phyloP scores from a whole-genome alignment of 2,113 vertebrate species.

The Paralichthys olivaceus region DNA sequence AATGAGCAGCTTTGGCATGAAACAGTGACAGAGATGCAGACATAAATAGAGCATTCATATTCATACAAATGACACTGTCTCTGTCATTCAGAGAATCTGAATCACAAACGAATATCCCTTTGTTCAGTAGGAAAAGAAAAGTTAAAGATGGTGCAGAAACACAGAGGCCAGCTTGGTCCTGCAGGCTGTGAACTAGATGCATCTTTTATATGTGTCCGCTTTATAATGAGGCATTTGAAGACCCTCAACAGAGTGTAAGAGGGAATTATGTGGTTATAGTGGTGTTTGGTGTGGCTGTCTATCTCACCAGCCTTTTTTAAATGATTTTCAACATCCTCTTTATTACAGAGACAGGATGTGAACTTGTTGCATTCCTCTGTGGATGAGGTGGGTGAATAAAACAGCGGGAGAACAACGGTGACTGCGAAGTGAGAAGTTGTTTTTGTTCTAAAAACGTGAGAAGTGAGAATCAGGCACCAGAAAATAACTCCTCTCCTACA shows the following conservation, averaged over 20 bases:
- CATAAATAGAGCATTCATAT: not conserved
- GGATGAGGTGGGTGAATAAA: conserved; percentile 5
- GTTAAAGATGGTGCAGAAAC: not conserved
- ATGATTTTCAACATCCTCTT: not conserved
- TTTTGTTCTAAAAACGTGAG: not conserved
- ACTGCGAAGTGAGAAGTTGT: conserved; percentile 23
- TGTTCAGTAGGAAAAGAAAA: too few relatives aligned
- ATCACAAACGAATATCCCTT: too few relatives aligned
- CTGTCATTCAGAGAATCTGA: not conserved
- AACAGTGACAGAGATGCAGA: not conserved
- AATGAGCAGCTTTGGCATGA: not conserved
- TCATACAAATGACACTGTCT: not conserved
- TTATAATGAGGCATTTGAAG: conserved; percentile 18
- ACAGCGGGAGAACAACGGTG: not conserved
- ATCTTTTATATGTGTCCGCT: not conserved
- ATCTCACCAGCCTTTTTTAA: not conserved
- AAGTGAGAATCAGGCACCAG: conserved; percentile 19
- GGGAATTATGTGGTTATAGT: not conserved
- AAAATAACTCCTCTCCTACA: conserved; percentile 1
- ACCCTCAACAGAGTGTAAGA: conserved; percentile 5
- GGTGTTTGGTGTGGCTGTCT: not conserved
- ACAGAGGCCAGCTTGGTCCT: not conserved
- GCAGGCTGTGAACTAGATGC: not conserved
- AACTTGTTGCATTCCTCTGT: conserved; percentile 21
- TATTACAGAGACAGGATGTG: not conserved